A percentile compares a stretch with the other conserved stretches of the same genome.
These are phyloP conservation scores for Gavialis gangeticus DNA, from an alignment of 2,113 vertebrate species.

Conservation along the genomic window DNA sequence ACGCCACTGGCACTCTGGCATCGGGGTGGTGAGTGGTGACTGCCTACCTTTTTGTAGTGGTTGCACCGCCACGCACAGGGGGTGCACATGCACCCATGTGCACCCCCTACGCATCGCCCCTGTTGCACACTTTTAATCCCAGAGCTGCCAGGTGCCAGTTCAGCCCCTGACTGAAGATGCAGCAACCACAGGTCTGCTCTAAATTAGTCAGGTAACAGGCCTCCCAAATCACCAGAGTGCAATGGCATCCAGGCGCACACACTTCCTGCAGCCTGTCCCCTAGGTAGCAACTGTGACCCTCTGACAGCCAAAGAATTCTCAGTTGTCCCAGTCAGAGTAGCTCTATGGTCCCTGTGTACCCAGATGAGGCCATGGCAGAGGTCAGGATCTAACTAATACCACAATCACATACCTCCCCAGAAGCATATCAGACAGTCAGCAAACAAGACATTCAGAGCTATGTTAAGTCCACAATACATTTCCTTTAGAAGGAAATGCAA, in stretches of 20 bases:
- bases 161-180: not conserved
- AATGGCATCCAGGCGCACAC: not conserved
- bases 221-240: accelerated
- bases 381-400: not conserved
- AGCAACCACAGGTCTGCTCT: not conserved
- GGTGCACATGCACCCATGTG: too few relatives aligned
- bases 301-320: not conserved
- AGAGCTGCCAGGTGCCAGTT: not conserved
- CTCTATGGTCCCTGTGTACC: accelerated
- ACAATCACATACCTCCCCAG: not conserved
- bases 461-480: not conserved
- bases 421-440: not conserved
- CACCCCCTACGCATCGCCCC: too few relatives aligned
- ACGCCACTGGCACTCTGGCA: too few relatives aligned
- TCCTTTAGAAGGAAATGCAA: not conserved
- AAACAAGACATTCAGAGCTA: accelerated
- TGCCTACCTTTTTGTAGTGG: too few relatives aligned
- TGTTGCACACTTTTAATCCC: not conserved
- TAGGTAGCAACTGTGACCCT: not conserved
- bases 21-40: too few relatives aligned
- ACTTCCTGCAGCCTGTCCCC: not conserved
- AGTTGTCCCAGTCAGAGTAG: not conserved
- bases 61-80: too few relatives aligned
- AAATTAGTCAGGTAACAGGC: not conserved
- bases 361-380: not conserved